These are phyloP conservation scores for Sinelater perroti DNA, from an alignment of 2,888 invertebrate species.

Conservation along the genomic window DNA sequence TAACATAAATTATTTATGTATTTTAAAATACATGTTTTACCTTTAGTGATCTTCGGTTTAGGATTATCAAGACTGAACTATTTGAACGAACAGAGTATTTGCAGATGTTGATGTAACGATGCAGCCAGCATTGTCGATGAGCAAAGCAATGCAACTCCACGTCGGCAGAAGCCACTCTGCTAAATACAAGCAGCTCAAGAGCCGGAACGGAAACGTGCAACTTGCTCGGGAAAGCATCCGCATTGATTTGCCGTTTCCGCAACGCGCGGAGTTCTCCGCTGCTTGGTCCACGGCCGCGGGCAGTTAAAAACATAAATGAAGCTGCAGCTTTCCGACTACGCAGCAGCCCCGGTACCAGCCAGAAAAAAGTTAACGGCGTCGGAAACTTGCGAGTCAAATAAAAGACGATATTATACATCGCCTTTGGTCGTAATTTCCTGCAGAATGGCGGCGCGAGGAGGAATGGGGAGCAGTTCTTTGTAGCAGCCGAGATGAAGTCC, in stretches of 20 bases:
- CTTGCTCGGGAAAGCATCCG: conserved; percentile 10
- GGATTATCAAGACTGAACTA: too few species aligned
- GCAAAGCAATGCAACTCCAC: background rate
- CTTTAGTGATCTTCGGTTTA: too few species aligned
- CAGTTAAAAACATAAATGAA: conserved; percentile 24
- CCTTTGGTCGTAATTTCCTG: conserved; percentile 49
- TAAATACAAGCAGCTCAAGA: background rate
- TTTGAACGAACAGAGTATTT: too few species aligned
- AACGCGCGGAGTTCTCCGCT: background rate
- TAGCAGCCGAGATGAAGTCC: conserved; percentile 40
- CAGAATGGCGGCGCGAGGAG: conserved; percentile 39
- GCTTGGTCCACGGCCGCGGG: conserved; percentile 7
- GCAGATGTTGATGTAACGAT: too few species aligned
- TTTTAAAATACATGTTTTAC: too few species aligned
- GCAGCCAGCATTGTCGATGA: too few species aligned
- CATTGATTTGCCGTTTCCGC: conserved; percentile 12
- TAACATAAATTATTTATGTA: too few species aligned
- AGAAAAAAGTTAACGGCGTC: conserved; percentile 28
- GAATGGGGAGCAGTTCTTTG: conserved; percentile 38
- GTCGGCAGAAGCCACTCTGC: background rate
- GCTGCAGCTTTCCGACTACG: conserved; percentile 3
- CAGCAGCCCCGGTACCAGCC: conserved; percentile 13
- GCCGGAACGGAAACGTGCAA: conserved; percentile 14
- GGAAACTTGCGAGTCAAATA: conserved; percentile 31
- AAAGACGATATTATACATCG: conserved; percentile 44